Evolutionary conservation across 2,797 vertebrate genomes (phyloP).

Genomic region (Falco columbarius): DNA sequence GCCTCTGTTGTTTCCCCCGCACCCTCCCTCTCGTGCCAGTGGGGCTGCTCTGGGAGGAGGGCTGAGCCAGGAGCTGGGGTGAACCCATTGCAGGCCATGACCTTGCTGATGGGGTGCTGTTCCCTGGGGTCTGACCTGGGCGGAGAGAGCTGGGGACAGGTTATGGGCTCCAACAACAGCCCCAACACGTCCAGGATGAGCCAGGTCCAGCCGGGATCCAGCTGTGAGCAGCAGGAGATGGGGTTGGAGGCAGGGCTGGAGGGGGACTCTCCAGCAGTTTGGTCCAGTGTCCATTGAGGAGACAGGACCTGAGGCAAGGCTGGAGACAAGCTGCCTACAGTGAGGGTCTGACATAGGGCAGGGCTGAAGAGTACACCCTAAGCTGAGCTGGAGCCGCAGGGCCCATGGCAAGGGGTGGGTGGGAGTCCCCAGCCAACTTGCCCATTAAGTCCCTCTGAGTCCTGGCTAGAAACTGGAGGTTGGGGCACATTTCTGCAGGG

Average conservation of each 20-base stretch:
- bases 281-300: background rate
- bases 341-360: background rate
- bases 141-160: background rate
- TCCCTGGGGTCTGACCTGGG: background rate
- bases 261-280: background rate
- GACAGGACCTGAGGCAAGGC: background rate
- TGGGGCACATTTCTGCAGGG: accelerated
- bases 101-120: background rate
- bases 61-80: background rate
- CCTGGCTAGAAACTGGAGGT: background rate
- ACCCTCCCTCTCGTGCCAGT: background rate
- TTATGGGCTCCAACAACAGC: background rate
- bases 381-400: background rate
- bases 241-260: background rate
- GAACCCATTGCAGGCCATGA: accelerated
- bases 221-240: background rate
- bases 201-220: accelerated
- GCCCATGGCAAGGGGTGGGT: accelerated
- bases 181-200: accelerated
- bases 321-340: background rate
- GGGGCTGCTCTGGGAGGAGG: background rate
- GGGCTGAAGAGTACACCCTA: accelerated
- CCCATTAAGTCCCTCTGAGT: too few species aligned
- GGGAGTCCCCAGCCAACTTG: background rate
- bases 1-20: background rate